Evolutionary conservation across 1,140 invertebrate species (phyloP).

Genomic region (Chironomus tepperi): DNA sequence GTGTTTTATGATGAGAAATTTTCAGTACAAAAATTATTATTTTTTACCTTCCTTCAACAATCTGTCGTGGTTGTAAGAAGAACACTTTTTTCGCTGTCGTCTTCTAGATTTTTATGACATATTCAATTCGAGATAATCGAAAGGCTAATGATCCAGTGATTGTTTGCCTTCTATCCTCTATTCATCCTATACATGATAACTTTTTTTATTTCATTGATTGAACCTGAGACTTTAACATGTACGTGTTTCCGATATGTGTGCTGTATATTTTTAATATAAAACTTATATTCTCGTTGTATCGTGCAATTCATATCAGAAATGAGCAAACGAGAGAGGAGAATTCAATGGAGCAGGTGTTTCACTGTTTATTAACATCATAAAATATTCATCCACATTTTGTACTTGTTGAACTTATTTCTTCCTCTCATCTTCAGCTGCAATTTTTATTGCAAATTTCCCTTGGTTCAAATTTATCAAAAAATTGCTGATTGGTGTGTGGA

Average conservation of each 20-base stretch:
- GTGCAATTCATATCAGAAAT: neutral
- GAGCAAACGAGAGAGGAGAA: neutral
- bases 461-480: neutral
- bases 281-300: neutral
- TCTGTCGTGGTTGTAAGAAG: too few species aligned
- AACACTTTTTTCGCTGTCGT: too few species aligned
- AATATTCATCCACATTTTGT: neutral
- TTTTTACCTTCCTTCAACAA: too few species aligned
- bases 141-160: slow-evolving; percentile 1
- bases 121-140: neutral
- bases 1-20: neutral
- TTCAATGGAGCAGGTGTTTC: neutral
- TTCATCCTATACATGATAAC: too few species aligned
- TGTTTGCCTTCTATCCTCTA: neutral
- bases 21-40: too few species aligned
- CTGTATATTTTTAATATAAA: too few species aligned
- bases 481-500: neutral
- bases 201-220: neutral
- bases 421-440: neutral
- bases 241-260: neutral
- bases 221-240: neutral
- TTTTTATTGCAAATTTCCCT: neutral
- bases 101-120: too few species aligned
- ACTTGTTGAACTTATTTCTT: neutral
- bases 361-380: neutral